A percentile compares a stretch with the other conserved stretches of the same genome.
Evolutionary conservation across 2,113 vertebrate genomes (phyloP).

Genomic region (Pogonocichla stellata): DNA sequence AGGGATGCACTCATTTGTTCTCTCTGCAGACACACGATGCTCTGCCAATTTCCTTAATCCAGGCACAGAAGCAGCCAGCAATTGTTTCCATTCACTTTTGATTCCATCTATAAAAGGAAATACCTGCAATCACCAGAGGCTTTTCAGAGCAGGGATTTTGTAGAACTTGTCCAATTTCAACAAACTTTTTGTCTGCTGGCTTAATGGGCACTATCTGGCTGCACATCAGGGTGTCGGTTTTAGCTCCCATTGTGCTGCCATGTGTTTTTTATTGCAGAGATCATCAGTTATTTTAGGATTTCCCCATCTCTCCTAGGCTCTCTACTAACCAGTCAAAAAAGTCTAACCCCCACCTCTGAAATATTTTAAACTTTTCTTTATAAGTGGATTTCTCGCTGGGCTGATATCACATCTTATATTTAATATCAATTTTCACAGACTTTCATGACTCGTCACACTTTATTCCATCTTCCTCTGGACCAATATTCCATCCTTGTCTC

Average conservation of each 20-base stretch:
- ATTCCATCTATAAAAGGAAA: slow-evolving; percentile 57
- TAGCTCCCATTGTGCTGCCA: slow-evolving; percentile 36
- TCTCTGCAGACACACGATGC: slow-evolving; percentile 46
- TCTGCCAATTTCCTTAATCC: slow-evolving; percentile 69
- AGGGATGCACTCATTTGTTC: slow-evolving; percentile 53
- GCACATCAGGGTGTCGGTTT: slow-evolving; percentile 15
- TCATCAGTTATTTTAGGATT: slow-evolving; percentile 37
- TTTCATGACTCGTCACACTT: not conserved
- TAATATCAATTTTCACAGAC: not conserved
- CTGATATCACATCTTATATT: not conserved
- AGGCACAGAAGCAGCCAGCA: slow-evolving; percentile 50
- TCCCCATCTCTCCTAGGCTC: not conserved
- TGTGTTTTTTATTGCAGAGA: not conserved
- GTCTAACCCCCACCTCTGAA: not conserved
- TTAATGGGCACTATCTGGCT: slow-evolving; percentile 50
- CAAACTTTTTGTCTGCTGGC: slow-evolving; percentile 53
- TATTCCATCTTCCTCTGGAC: not conserved
- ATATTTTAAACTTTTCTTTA: not conserved
- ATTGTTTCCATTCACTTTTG: slow-evolving; percentile 61
- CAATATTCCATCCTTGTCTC: not conserved
- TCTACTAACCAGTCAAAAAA: not conserved
- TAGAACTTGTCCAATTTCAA: slow-evolving; percentile 49
- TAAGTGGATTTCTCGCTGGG: not conserved
- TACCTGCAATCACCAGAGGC: slow-evolving; percentile 58
- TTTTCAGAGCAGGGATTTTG: slow-evolving; percentile 50